Evolutionary conservation across 2,797 vertebrate genomes (phyloP), one percentile per base, ranked within the genome.

Genomic region (Pteronotus mesoamericanus): DNA sequence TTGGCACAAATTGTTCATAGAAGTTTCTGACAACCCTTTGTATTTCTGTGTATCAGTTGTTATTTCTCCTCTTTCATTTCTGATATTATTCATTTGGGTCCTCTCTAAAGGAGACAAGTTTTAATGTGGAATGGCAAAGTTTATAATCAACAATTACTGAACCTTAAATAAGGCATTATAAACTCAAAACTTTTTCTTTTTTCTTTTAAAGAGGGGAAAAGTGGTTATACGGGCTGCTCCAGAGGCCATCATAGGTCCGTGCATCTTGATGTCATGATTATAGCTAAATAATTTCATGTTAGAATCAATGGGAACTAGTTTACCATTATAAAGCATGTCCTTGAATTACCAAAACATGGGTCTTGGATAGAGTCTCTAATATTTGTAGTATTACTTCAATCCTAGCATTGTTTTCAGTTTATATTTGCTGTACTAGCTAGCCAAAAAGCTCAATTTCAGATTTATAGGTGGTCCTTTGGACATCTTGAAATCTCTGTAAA

Each of bases 91-190:
- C n/a, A n/a, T n/a, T n/a, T n/a, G n/a, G n/a, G n/a, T n/a, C n/a
- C n/a, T n/a, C n/a, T n/a, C n/a, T 75, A 93, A 91, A 94, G 46
- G 5, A 83, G 66, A 94, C 75, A 84, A 69, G 32, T 6, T 88
- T 57, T 93, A 79, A 89, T 93, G n/a, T 55, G 39, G 26, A 92
- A 83, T 71, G 85, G 32, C 48, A 78, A 88, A 94, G 34, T 94
- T 89, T 69, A 51, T 78, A 80, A 94, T 55, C 22, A 34, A 89
- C 24, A 91, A 11, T 32, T 86, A 44, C 55, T 75, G 51, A 90
- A 57, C 15, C 37, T 74, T 72, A 94, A 93, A 44, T 57, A 96
- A 18, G 29, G 32, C 24, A 59, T 78, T 86, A 22, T 15, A 75
- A 55, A 80, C 64, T 78, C 32, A 86, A 86, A 78, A 77, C 16